Base-by-base conservation (phyloP, 1,140 invertebrate species). In the Drosophila insularis region DNA sequence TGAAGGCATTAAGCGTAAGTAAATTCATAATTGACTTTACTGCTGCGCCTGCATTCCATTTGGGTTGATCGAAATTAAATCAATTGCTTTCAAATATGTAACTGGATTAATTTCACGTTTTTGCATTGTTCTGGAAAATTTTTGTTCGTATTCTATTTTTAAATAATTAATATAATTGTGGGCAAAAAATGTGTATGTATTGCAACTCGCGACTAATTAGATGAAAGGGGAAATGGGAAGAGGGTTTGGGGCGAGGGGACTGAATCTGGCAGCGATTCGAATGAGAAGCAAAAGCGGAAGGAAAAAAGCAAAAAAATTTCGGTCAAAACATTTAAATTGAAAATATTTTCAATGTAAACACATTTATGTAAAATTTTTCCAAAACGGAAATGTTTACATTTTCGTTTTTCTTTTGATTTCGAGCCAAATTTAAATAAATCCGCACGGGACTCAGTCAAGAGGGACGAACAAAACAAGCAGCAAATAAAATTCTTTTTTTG, bases 1-100 rank as follows among this genome's bases (percentile, higher is more conserved):
- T 89, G 84, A 89, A 80, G 74, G 85, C 84, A 89, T 89, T 89
- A 89, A 89, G 80, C 73, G 85, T 85, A 89, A 87, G 69, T 86
- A 78, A 78, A 78, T 75, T 78, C 78, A 81, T 89, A 87, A 87
- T 87, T 87, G 84, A 68, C 67, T 43, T 62, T 64, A 43, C 43
- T 74, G 59, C 73, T 74, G 59, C 73, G 61, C 63, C 64, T 82
- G 82, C 82, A 86, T 86, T 86, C 82, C 82, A 69, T 69, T 77
- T 82, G 63, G 68, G 68, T 87, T 74, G 68, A 86, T 86, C 82
- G 82, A 86, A 81, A 87, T 86, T 76, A 82, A 82, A 86, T 87
- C 82, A 86, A 87, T 72, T 87, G 78, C 63, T 53, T 63, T 37
- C 32, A 32, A 71, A 50, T 35, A n/a, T 61, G 72, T 74, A 61